Conservation (phyloP, 2,888 invertebrate genomes). For the Synergus laeviventris region DNA sequence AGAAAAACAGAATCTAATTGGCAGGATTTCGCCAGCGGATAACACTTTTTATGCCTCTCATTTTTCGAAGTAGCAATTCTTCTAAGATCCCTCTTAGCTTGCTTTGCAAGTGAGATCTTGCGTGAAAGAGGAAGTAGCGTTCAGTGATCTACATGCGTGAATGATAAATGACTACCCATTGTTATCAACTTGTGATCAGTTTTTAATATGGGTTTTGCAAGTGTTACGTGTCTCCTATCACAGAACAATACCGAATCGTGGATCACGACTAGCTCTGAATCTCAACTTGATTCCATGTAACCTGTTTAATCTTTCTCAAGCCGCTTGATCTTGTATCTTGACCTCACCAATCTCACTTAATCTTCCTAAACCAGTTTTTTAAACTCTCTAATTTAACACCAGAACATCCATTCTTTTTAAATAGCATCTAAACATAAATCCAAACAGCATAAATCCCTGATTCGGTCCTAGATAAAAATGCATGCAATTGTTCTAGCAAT, state of each 20-base stretch:
- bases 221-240: slow-evolving; percentile 38
- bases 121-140: slow-evolving; percentile 19
- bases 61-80: neutral
- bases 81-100: neutral
- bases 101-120: neutral
- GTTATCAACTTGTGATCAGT: slow-evolving; percentile 35
- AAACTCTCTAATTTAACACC: neutral
- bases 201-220: slow-evolving; percentile 24
- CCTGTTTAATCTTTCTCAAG: slow-evolving; percentile 28
- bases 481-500: neutral
- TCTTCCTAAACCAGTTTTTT: slow-evolving; percentile 18
- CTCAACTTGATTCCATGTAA: slow-evolving; percentile 16
- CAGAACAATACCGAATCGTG: slow-evolving; percentile 35
- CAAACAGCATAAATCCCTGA: too few relatives aligned
- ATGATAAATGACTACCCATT: slow-evolving; percentile 28
- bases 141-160: slow-evolving; percentile 15
- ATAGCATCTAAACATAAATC: too few relatives aligned
- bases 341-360: slow-evolving; percentile 3
- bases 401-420: neutral
- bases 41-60: neutral
- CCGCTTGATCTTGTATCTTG: slow-evolving; percentile 6
- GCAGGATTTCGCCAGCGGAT: neutral
- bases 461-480: neutral
- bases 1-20: neutral
- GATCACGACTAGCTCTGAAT: slow-evolving; percentile 34